A percentile compares a stretch with the other conserved stretches of the same genome.
These are phyloP conservation scores for western clawed frog (Xenopus tropicalis) DNA, from an alignment of 2,113 vertebrate species.

Conservation along the genomic window UCB_Xtro_10.0 CM004446.2:50460001-50460500, in stretches of 20 bases:
- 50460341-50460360: constrained; percentile 31
- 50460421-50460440: background rate
- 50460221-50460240: constrained; percentile 21
- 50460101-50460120: too few species aligned
- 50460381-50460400: constrained; percentile 14
- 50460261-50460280: constrained; percentile 44
- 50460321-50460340: constrained; percentile 41
- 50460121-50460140: too few species aligned
- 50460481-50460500: background rate
- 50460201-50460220: constrained; percentile 30
- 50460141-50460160: background rate
- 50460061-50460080: too few species aligned
- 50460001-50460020: too few species aligned
- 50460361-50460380: constrained; percentile 17
- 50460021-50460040: too few species aligned
- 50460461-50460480: too few species aligned
- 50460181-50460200: constrained; percentile 27
- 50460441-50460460: background rate
- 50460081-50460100: too few species aligned
- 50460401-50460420: constrained; percentile 15
- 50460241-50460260: constrained; percentile 19
- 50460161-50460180: background rate
- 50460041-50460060: too few species aligned
- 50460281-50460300: constrained; percentile 37
- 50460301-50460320: constrained; percentile 43